A percentile compares a stretch with the other conserved stretches of the same genome.
phyloP scores from a whole-genome alignment of 1,140 invertebrate species.

The Magallana ariakensis region DNA sequence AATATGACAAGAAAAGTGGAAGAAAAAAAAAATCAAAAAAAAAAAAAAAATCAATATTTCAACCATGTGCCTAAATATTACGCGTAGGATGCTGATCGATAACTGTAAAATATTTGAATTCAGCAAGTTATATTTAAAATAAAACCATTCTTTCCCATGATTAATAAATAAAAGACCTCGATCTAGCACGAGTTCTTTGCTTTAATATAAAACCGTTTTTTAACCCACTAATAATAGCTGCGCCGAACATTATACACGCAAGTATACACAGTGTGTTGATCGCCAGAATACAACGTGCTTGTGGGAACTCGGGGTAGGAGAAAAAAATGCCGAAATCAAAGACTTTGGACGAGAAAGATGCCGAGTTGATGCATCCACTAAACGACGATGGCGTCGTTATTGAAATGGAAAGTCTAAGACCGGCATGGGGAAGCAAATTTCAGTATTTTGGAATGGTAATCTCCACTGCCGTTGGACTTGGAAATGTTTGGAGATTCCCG shows the following conservation, averaged over 20 bases:
- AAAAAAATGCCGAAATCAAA: slow-evolving; percentile 8
- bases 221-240: slow-evolving; percentile 5
- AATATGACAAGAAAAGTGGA: too few species aligned
- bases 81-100: too few species aligned
- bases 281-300: background rate
- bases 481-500: slow-evolving; percentile 77
- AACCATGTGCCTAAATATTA: too few species aligned
- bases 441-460: slow-evolving; percentile 77
- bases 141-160: too few species aligned
- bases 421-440: slow-evolving; percentile 71
- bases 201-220: background rate
- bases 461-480: slow-evolving; percentile 75
- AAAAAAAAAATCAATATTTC: too few species aligned
- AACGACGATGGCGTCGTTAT: background rate
- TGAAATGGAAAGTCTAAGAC: background rate
- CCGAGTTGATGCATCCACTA: slow-evolving; percentile 13
- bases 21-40: too few species aligned
- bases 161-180: too few species aligned
- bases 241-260: background rate
- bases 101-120: too few species aligned
- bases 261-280: background rate
- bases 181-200: too few species aligned
- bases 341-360: slow-evolving; percentile 2
- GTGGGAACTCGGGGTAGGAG: background rate
- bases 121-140: too few species aligned